Percentiles rank a stretch among this genome's conserved stretches.
Evolutionary conservation across 1,140 invertebrate species (phyloP).

Genomic region (Wasmannia auropunctata): DNA sequence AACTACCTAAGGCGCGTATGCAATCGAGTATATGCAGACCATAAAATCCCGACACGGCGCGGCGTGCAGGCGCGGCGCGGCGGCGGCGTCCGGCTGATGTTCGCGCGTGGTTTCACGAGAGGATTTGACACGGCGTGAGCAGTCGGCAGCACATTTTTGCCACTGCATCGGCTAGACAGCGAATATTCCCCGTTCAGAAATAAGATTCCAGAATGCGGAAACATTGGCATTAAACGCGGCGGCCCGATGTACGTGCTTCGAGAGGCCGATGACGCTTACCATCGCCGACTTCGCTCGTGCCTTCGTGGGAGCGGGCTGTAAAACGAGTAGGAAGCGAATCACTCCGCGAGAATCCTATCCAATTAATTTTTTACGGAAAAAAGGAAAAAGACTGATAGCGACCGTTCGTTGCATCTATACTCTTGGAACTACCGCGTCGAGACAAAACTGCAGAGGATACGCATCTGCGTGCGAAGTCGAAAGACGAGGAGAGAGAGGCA

Average conservation of each 20-base stretch:
- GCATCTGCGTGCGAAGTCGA: not conserved
- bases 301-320: slow-evolving; percentile 67
- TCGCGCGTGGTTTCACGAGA: slow-evolving; percentile 14
- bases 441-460: slow-evolving; percentile 23
- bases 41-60: slow-evolving; percentile 39
- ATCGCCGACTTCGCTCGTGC: slow-evolving; percentile 23
- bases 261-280: slow-evolving; percentile 62
- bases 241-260: slow-evolving; percentile 64
- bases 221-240: slow-evolving; percentile 65
- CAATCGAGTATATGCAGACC: slow-evolving; percentile 21
- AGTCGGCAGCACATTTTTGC: slow-evolving; percentile 48
- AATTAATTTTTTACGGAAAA: slow-evolving; percentile 66
- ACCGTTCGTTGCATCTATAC: not conserved
- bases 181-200: slow-evolving; percentile 67
- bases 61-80: too few species aligned
- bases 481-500: not conserved
- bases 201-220: slow-evolving; percentile 77
- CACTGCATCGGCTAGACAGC: slow-evolving; percentile 31
- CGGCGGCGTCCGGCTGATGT: slow-evolving; percentile 8
- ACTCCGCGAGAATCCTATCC: slow-evolving; percentile 68
- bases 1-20: not conserved
- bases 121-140: slow-evolving; percentile 34
- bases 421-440: not conserved
- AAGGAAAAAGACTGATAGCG: slow-evolving; percentile 4
- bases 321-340: slow-evolving; percentile 64